Evolutionary conservation across 1,140 invertebrate genomes (phyloP), one percentile per base, ranked within the genome.

Genomic region (Papilio polytes): DNA sequence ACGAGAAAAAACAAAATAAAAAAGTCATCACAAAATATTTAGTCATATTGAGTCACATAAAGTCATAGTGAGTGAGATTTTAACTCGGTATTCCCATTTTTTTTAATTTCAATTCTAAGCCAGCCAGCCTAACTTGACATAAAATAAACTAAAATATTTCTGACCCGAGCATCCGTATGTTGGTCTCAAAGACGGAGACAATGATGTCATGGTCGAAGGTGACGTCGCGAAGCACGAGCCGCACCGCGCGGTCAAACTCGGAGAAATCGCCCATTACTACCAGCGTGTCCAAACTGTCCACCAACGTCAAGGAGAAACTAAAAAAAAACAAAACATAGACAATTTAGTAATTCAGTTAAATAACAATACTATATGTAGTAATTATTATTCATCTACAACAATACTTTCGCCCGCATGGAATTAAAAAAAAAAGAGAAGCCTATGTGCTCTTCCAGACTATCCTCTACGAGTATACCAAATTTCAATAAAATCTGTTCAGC

Each of bases 151-250:
- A n/a, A n/a, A n/a, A n/a, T n/a, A 56, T n/a, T 2, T 20, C 96
- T 96, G 95, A 98, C 97, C 99, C 99, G 41, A 99, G 95, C 95
- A 99, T 97, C 82, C 99, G 96, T 88, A 99, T 99, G 93, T 99
- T 99, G 13, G 99, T 99, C 95, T 99, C 99, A 95, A 99, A 99
- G 9, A 99, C 98, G 1, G 99, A 99, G 18, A 99, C 99, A 82
- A 99, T 97, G 80, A 99, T 97, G 95, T 99, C 98, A 84, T 96
- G 98, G 94, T 99, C 98, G 95, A 99, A 99, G 81, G 95, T 97
- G 15, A 99, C 98, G 95, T 98, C 97, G 83, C 95, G 96, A 79
- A 99, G 97, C 22, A 99, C 97, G 81, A 98, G 95, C 94, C 97
- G 97, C 1, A 99, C 97, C 63, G 98, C 98, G 88, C 97, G 96